phyloP scores from a whole-genome alignment of 2,888 invertebrate species.

The Nymphalis polychloros region DNA sequence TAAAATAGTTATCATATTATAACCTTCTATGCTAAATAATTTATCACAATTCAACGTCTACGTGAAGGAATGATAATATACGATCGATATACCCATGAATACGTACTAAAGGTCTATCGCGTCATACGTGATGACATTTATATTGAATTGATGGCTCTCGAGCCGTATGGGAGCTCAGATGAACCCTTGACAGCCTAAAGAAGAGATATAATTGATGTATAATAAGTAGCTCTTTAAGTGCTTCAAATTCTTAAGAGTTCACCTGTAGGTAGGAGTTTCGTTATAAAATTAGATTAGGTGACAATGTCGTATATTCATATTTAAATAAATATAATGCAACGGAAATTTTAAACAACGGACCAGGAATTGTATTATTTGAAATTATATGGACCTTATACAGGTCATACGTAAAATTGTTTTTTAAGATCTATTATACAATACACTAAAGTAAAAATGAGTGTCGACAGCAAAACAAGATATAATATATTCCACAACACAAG shows the following conservation, averaged over 20 bases:
- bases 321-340: too few relatives aligned
- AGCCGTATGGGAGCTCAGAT: slow-evolving; percentile 22
- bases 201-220: slow-evolving; percentile 26
- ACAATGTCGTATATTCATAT: too few relatives aligned
- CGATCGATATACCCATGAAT: neutral
- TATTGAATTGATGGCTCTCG: slow-evolving; percentile 33
- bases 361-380: too few relatives aligned
- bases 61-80: neutral
- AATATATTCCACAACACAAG: too few relatives aligned
- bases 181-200: slow-evolving; percentile 23
- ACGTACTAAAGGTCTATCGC: neutral
- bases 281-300: slow-evolving; percentile 2
- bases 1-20: too few relatives aligned
- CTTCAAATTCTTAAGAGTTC: neutral
- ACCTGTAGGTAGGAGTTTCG: neutral
- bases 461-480: too few relatives aligned
- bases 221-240: slow-evolving; percentile 1
- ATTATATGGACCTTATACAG: too few relatives aligned
- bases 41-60: neutral
- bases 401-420: too few relatives aligned
- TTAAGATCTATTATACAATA: too few relatives aligned
- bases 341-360: too few relatives aligned
- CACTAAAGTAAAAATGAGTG: too few relatives aligned
- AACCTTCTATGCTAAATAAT: neutral
- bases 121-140: slow-evolving; percentile 30